Base-by-base conservation (phyloP, 2,113 vertebrate genomes). In the Emydura subglobosa region DNA sequence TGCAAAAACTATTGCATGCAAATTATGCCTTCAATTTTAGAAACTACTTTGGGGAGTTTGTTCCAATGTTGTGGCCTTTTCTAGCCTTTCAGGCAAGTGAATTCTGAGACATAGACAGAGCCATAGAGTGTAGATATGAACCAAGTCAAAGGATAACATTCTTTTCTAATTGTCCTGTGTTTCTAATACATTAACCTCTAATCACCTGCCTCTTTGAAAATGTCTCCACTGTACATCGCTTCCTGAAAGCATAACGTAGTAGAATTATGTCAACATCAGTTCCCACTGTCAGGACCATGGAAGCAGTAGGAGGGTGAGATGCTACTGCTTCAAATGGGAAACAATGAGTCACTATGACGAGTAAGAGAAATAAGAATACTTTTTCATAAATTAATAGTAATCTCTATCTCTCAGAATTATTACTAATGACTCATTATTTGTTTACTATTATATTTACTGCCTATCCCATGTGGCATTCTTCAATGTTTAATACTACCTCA, bases 221-320 rank as follows among this genome's bases (percentile, higher is more conserved):
- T 0, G 0, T 22, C 78, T 39, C 54, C 27, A 7, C 1, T 5
- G 44, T 13, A 4, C 10, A 1, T 14, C 24, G 7, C 11, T 54
- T 68, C 82, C 83, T 47, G 72, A 11, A 3, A 6, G 80, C 65
- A 57, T 0, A 34, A 83, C 11, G 47, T 31, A 34, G n/a, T 34
- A 7, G 47, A 49, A 72, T 14, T 44, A 51, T 10, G 24, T 44
- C 27, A 76, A 82, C 1, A 54, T 8, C 5, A 49, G 83, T 11
- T 54, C 31, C 87, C 54, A 13, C 55, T 82, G 83, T 51, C 89
- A 87, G 42, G 68, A 86, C 25, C 22, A 42, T 9, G 86, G 17
- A 50, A 39, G 16, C 16, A 16, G 5, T 50, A 39, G 65, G 65
- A 39, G n/a, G 68, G 79, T 2, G 54, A 91, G 93, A 91, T 92